Evolutionary conservation across 2,888 invertebrate genomes (phyloP).

Genomic region (Hyppa rectilinea): DNA sequence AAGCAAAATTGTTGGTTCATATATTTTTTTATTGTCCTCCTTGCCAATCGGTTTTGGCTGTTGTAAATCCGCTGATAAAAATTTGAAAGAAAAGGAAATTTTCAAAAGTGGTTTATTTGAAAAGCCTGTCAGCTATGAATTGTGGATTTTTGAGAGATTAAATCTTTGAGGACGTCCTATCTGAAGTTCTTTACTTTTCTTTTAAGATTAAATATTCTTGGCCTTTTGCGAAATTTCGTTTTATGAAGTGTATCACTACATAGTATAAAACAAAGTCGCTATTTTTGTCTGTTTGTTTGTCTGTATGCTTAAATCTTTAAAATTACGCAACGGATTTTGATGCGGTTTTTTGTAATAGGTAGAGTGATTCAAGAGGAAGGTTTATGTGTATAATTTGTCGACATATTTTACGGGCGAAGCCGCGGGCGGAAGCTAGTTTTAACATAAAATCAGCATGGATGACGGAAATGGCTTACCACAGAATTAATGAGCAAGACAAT

Average conservation of each 20-base stretch:
- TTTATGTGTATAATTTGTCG: too few species aligned
- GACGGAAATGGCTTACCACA: too few species aligned
- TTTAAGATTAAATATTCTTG: neutral
- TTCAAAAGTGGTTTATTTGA: neutral
- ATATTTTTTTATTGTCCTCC: neutral
- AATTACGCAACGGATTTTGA: too few species aligned
- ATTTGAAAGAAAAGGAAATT: neutral
- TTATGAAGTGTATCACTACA: neutral
- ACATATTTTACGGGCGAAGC: too few species aligned
- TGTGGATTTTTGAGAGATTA: neutral
- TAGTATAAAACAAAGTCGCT: too few species aligned
- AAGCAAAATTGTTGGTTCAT: neutral
- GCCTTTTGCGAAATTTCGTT: constrained; percentile 8
- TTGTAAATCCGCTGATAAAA: too few species aligned
- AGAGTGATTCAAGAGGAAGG: too few species aligned
- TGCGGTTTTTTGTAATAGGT: too few species aligned
- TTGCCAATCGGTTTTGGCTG: neutral
- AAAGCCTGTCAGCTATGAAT: neutral
- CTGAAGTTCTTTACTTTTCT: neutral
- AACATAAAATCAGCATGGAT: neutral
- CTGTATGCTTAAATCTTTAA: too few species aligned
- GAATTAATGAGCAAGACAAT: too few species aligned
- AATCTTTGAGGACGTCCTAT: neutral
- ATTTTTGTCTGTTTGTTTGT: too few species aligned
- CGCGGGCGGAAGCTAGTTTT: too few species aligned